Evolutionary conservation across 2,888 invertebrate species (phyloP).

Genomic region (Andrena haemorrhoa): DNA sequence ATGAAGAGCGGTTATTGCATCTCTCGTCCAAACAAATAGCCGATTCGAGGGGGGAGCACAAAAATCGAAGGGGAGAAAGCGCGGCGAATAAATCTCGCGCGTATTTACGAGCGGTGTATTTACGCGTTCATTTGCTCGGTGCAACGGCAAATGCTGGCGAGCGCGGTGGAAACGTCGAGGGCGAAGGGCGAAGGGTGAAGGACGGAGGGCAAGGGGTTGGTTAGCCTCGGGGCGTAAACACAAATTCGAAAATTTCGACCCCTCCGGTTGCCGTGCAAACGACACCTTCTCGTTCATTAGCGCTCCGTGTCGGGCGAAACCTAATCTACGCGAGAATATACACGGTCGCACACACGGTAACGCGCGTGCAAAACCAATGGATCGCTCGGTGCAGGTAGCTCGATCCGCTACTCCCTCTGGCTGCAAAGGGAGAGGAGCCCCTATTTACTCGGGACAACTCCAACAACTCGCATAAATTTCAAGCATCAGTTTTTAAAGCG

Average conservation of each 20-base stretch:
- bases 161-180: background rate
- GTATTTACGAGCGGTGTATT: constrained; percentile 63
- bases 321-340: constrained; percentile 66
- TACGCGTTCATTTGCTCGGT: constrained; percentile 63
- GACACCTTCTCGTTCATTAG: constrained; percentile 79
- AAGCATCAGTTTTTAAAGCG: constrained; percentile 73
- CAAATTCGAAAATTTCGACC: constrained; percentile 72
- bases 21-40: background rate
- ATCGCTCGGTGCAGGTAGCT: constrained; percentile 55
- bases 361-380: constrained; percentile 61
- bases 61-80: constrained; percentile 23
- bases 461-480: constrained; percentile 78
- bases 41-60: background rate
- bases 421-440: constrained; percentile 9
- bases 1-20: background rate
- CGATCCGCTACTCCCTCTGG: background rate
- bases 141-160: constrained; percentile 23
- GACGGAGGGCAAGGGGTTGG: constrained; percentile 11
- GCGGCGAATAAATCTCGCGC: constrained; percentile 59
- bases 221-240: constrained; percentile 64
- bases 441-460: constrained; percentile 67
- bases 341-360: constrained; percentile 30
- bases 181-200: background rate
- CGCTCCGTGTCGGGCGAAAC: constrained; percentile 74
- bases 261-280: constrained; percentile 70